Evolutionary conservation across 2,113 vertebrate genomes (phyloP).

Genomic region (Zapornia atra): DNA sequence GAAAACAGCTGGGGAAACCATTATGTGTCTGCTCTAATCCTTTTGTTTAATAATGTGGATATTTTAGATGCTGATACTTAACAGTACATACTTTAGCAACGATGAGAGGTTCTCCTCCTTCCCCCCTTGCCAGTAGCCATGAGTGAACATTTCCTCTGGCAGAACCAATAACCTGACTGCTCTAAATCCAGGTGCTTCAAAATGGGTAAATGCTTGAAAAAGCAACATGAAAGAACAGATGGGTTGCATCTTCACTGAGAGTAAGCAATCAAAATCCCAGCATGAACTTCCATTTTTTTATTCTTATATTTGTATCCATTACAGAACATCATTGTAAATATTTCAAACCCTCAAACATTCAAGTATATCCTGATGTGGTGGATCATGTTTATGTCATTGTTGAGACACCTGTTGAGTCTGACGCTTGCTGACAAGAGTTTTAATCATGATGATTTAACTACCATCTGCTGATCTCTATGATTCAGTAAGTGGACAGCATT

Average conservation of each 20-base stretch:
- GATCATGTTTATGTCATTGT: background rate
- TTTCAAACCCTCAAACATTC: background rate
- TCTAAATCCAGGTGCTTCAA: background rate
- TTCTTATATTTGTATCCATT: background rate
- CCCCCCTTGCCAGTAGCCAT: background rate
- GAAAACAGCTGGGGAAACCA: background rate
- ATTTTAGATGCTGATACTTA: background rate
- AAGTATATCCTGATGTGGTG: background rate
- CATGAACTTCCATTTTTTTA: background rate
- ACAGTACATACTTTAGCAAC: background rate
- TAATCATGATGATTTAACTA: background rate
- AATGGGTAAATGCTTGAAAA: background rate
- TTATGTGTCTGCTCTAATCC: background rate
- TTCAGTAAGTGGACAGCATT: background rate
- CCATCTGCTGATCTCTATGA: background rate
- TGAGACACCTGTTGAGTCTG: background rate
- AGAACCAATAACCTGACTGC: background rate
- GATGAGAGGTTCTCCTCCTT: background rate
- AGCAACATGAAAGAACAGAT: background rate
- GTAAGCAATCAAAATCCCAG: background rate
- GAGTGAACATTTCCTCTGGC: background rate
- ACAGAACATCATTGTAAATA: background rate
- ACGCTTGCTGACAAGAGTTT: background rate
- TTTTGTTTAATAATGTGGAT: background rate
- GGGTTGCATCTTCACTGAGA: background rate